phyloP scores from a whole-genome alignment of 2,888 invertebrate species.

The Phorcus lineatus region DNA sequence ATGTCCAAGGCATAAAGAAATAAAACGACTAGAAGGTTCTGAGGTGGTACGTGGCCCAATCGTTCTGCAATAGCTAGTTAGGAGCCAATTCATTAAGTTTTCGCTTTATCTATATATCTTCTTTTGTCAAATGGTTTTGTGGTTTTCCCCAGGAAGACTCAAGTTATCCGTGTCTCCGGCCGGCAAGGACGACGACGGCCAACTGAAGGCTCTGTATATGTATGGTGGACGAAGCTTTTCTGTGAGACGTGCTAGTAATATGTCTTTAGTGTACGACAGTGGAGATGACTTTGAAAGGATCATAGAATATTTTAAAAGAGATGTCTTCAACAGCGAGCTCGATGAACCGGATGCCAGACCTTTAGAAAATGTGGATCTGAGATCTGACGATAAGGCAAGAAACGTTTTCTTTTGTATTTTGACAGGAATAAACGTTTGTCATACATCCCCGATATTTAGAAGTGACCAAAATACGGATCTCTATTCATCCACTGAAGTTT shows the following conservation, averaged over 20 bases:
- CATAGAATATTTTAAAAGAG: not conserved
- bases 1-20: too few species aligned
- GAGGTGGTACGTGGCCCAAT: too few species aligned
- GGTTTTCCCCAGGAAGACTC: not conserved
- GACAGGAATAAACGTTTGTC: too few species aligned
- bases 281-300: slow-evolving; percentile 28
- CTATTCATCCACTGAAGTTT: too few species aligned
- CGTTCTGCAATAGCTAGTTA: too few species aligned
- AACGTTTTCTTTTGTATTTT: too few species aligned
- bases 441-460: too few species aligned
- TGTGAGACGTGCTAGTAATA: slow-evolving; percentile 26
- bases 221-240: slow-evolving; percentile 38
- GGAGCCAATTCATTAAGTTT: too few species aligned
- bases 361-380: not conserved
- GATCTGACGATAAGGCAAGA: slow-evolving; percentile 29
- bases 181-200: not conserved
- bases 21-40: too few species aligned
- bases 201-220: slow-evolving; percentile 28
- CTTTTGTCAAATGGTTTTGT: too few species aligned
- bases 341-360: not conserved
- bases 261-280: slow-evolving; percentile 37
- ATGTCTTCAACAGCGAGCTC: not conserved
- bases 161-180: not conserved
- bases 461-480: too few species aligned
- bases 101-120: too few species aligned